Evolutionary conservation across 23 tunicate species (phyloP).

Genomic region (Styela plicata): DNA sequence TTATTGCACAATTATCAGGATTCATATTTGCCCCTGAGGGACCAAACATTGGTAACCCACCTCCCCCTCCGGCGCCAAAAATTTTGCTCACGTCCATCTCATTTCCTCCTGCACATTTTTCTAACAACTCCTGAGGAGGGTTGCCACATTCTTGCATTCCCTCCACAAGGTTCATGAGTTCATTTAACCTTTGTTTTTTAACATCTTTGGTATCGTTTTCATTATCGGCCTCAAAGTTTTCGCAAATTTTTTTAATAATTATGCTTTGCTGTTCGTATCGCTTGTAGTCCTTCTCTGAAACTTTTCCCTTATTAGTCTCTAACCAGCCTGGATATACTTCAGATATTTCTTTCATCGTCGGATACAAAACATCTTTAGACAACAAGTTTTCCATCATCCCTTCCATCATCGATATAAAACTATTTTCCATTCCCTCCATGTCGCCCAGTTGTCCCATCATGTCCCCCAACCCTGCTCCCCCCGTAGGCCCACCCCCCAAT

Average conservation of each 20-base stretch:
- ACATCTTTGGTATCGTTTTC: slow-evolving; percentile 46
- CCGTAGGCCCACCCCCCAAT: too few species aligned
- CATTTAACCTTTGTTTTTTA: slow-evolving; percentile 37
- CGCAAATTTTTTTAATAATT: slow-evolving; percentile 52
- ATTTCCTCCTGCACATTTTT: slow-evolving; percentile 11
- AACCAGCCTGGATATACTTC: slow-evolving; percentile 66
- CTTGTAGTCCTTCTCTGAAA: slow-evolving; percentile 28
- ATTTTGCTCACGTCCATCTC: neutral
- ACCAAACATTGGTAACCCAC: neutral
- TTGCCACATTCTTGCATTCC: slow-evolving; percentile 85
- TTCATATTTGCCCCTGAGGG: slow-evolving; percentile 13
- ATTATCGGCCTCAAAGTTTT: slow-evolving; percentile 69
- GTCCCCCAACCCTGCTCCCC: slow-evolving; percentile 40
- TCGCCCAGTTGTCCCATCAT: slow-evolving; percentile 14
- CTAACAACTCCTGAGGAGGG: slow-evolving; percentile 68
- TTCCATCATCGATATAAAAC: slow-evolving; percentile 74
- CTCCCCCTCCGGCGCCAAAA: slow-evolving; percentile 20
- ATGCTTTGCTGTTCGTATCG: slow-evolving; percentile 51
- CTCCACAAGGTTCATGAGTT: slow-evolving; percentile 58
- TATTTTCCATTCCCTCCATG: slow-evolving; percentile 29
- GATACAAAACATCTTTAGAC: slow-evolving; percentile 85
- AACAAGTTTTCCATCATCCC: slow-evolving; percentile 76
- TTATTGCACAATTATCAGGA: slow-evolving; percentile 1
- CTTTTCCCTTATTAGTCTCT: slow-evolving; percentile 30
- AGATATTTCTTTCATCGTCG: slow-evolving; percentile 80